Percentiles rank a stretch among this genome's conserved stretches.
Evolutionary conservation across 2,888 invertebrate species (phyloP).

Genomic region (Melipona bicolor): DNA sequence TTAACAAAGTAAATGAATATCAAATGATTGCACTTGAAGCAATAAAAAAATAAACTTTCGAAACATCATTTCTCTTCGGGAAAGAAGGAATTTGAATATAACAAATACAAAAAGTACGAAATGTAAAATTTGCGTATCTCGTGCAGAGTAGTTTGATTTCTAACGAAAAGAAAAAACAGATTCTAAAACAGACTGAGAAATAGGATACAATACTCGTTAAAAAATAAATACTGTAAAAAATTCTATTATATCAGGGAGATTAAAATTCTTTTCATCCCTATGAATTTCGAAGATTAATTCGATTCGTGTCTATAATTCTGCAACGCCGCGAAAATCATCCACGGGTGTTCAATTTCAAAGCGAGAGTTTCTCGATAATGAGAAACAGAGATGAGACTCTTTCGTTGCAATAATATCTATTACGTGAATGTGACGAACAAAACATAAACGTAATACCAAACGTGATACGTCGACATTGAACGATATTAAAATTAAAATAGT

Average conservation of each 20-base stretch:
- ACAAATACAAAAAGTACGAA: too few species aligned
- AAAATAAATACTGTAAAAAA: neutral
- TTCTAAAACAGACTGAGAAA: too few species aligned
- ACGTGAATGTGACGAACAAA: neutral
- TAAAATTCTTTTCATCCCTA: neutral
- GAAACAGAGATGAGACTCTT: neutral
- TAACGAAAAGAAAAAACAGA: neutral
- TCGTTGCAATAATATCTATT: neutral
- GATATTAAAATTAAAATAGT: neutral
- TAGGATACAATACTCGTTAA: neutral
- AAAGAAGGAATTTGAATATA: too few species aligned
- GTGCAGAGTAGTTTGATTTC: neutral
- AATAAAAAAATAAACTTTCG: too few species aligned
- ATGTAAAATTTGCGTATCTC: neutral
- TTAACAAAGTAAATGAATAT: neutral
- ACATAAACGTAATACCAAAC: neutral
- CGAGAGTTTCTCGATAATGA: slow-evolving; percentile 27
- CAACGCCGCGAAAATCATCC: slow-evolving; percentile 17
- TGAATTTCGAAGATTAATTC: neutral
- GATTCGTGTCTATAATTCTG: slow-evolving; percentile 29
- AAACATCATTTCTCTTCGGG: too few species aligned
- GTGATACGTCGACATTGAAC: neutral
- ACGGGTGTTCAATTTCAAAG: neutral
- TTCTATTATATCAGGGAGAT: neutral
- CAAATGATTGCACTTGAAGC: too few species aligned